These are phyloP conservation scores for Microplitis demolitor DNA, from an alignment of 1,140 invertebrate genomes.

Conservation along the genomic window DNA sequence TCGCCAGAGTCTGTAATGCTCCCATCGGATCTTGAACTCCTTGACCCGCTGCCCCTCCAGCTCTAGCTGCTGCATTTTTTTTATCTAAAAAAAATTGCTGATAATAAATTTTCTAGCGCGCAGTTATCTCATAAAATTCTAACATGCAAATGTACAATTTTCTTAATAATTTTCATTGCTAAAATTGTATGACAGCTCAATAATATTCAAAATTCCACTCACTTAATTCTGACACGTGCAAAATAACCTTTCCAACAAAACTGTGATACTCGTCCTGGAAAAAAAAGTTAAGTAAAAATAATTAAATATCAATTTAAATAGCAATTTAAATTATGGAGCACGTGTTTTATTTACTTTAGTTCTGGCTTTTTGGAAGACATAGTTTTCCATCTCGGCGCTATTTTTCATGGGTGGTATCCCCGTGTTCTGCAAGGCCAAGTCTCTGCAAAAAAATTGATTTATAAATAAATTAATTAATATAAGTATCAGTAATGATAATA, in stretches of 20 bases:
- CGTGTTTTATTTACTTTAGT: constrained; percentile 63
- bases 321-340: constrained; percentile 1
- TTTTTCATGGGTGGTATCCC: constrained; percentile 81
- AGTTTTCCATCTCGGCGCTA: constrained; percentile 90
- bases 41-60: constrained; percentile 32
- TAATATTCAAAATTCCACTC: constrained; percentile 47
- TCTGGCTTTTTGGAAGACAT: constrained; percentile 90
- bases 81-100: constrained; percentile 55
- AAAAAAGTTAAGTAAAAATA: constrained; percentile 26
- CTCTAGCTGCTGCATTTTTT: constrained; percentile 55
- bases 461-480: neutral
- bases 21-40: constrained; percentile 83
- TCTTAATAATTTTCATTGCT: no score
- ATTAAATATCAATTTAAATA: neutral
- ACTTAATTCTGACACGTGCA: constrained; percentile 87
- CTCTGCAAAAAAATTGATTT: constrained; percentile 63
- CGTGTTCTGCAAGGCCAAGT: constrained; percentile 83
- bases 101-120: no score
- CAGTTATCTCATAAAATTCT: no score
- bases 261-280: constrained; percentile 84
- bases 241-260: constrained; percentile 85
- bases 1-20: constrained; percentile 82
- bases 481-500: neutral
- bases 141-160: no score
- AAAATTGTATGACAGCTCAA: no score